A percentile compares a stretch with the other conserved stretches of the same genome.
Evolutionary conservation across 2,888 invertebrate species (phyloP).

Genomic region (Drosophila subquinaria): DNA sequence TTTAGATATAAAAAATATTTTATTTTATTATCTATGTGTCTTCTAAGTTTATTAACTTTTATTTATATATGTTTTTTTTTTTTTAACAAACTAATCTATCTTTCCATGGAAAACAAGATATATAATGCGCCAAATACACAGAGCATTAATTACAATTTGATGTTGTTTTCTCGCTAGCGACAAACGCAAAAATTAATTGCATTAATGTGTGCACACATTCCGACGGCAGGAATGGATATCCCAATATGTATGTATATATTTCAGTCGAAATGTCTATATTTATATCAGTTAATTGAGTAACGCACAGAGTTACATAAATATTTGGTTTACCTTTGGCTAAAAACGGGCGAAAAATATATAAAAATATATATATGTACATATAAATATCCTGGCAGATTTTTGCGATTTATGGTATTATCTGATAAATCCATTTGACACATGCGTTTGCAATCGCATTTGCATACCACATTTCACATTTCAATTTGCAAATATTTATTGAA

Average conservation of each 20-base stretch:
- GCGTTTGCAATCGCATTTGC: slow-evolving; percentile 8
- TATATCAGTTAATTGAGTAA: slow-evolving; percentile 70
- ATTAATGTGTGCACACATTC: slow-evolving; percentile 54
- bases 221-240: slow-evolving; percentile 1
- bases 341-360: slow-evolving; percentile 52
- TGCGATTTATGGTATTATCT: slow-evolving; percentile 54
- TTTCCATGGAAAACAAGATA: background rate
- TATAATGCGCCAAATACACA: slow-evolving; percentile 15
- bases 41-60: too few relatives aligned
- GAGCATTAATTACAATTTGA: slow-evolving; percentile 43
- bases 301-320: slow-evolving; percentile 50
- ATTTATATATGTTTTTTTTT: too few relatives aligned
- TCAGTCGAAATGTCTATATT: slow-evolving; percentile 26
- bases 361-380: background rate
- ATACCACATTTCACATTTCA: slow-evolving; percentile 40
- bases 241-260: background rate
- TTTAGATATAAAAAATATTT: too few relatives aligned
- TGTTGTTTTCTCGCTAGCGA: slow-evolving; percentile 43
- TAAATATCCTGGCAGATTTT: slow-evolving; percentile 48
- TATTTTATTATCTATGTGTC: too few relatives aligned
- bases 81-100: too few relatives aligned
- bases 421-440: slow-evolving; percentile 57
- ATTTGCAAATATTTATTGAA: slow-evolving; percentile 59
- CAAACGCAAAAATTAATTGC: slow-evolving; percentile 68
- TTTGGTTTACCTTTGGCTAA: slow-evolving; percentile 53